Percentiles rank a stretch among this genome's conserved stretches.
Evolutionary conservation across 1,140 invertebrate genomes (phyloP).

Genomic region (Camponotus floridanus): DNA sequence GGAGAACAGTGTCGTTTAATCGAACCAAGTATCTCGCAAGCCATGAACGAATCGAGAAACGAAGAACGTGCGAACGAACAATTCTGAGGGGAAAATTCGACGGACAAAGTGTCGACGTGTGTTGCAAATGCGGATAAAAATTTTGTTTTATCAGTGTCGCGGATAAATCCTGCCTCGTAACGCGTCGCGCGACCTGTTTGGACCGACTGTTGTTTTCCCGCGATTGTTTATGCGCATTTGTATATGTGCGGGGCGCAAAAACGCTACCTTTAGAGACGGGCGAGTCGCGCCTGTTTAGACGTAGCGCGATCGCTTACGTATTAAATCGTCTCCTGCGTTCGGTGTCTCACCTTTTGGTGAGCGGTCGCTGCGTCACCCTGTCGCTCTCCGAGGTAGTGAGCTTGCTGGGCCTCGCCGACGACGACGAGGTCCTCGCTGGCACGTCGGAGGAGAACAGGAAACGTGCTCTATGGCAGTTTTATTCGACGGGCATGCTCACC

Average conservation of each 20-base stretch:
- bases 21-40: not conserved
- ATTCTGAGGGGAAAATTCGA: slow-evolving; percentile 22
- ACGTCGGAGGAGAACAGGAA: slow-evolving; percentile 78
- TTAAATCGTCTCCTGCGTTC: not conserved
- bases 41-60: slow-evolving; percentile 19
- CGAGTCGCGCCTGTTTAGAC: not conserved
- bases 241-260: not conserved
- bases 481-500: slow-evolving; percentile 89
- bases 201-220: not conserved
- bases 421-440: slow-evolving; percentile 78
- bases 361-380: slow-evolving; percentile 71
- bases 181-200: not conserved
- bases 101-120: not conserved
- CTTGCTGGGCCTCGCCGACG: slow-evolving; percentile 77
- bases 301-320: not conserved
- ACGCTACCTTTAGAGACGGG: not conserved
- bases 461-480: slow-evolving; percentile 81
- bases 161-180: not conserved
- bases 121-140: not conserved
- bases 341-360: slow-evolving; percentile 44
- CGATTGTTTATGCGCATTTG: not conserved
- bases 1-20: not conserved
- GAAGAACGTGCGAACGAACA: not conserved
- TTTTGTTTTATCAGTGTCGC: not conserved
- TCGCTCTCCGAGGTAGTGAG: slow-evolving; percentile 78